Conservation (phyloP, 2,797 vertebrate genomes). For the Anniella stebbinsi region DNA sequence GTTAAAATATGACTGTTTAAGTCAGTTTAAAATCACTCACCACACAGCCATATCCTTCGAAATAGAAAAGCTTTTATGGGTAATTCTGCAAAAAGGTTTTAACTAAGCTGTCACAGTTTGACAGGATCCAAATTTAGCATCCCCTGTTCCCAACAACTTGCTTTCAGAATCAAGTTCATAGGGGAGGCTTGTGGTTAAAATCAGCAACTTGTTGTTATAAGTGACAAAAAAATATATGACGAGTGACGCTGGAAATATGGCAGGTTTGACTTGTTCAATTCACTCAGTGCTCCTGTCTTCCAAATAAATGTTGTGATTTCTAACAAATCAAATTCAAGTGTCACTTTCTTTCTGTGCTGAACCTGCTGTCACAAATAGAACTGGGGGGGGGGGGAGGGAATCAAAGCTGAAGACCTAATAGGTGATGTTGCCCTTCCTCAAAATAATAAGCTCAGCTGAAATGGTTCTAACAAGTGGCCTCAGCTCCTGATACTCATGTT, state of each 20-base stretch:
- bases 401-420: slow-evolving; percentile 39
- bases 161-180: slow-evolving; percentile 63
- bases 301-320: slow-evolving; percentile 59
- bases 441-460: slow-evolving; percentile 46
- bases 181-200: slow-evolving; percentile 66
- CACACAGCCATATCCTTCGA: slow-evolving; percentile 63
- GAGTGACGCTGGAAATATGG: slow-evolving; percentile 40
- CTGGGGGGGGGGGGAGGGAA: neutral
- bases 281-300: slow-evolving; percentile 47
- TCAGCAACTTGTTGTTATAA: slow-evolving; percentile 70
- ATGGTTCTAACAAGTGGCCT: slow-evolving; percentile 12
- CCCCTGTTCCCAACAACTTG: slow-evolving; percentile 65
- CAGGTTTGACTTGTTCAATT: slow-evolving; percentile 57
- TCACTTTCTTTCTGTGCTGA: slow-evolving; percentile 40
- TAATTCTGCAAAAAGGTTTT: slow-evolving; percentile 68
- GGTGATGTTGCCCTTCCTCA: slow-evolving; percentile 5
- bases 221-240: slow-evolving; percentile 57
- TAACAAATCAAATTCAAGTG: slow-evolving; percentile 52
- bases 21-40: slow-evolving; percentile 45
- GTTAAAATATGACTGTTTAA: slow-evolving; percentile 63
- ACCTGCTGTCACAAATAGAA: slow-evolving; percentile 47
- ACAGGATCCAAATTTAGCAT: slow-evolving; percentile 76
- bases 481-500: slow-evolving; percentile 7
- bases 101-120: slow-evolving; percentile 74
- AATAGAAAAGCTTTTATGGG: slow-evolving; percentile 75